Percentiles rank a stretch among this genome's conserved stretches.
Conservation (phyloP, 2,888 invertebrate species). For the Thereva unica region DNA sequence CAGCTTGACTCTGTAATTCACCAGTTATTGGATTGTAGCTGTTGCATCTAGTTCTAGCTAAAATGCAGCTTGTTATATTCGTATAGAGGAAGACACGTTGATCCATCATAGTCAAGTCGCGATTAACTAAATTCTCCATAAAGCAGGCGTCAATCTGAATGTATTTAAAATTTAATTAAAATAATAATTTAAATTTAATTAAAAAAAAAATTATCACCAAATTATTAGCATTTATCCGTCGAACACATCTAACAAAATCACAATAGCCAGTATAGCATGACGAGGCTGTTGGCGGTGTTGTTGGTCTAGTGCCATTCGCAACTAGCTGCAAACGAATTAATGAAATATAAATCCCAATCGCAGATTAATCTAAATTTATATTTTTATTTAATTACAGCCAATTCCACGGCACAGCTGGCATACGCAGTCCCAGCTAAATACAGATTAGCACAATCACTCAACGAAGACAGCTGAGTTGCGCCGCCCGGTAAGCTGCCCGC, state of each 20-base stretch:
- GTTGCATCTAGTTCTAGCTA: conserved; percentile 67
- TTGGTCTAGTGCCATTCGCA: conserved; percentile 43
- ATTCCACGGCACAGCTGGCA: conserved; percentile 59
- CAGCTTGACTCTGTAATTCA: conserved; percentile 58
- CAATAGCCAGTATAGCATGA: conserved; percentile 65
- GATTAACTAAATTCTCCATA: conserved; percentile 43
- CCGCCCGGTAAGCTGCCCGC: conserved; percentile 61
- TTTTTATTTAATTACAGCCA: conserved; percentile 58
- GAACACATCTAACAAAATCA: conserved; percentile 65
- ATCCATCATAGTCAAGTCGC: conserved; percentile 42
- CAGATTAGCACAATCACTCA: conserved; percentile 62
- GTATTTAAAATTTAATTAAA: too few species aligned
- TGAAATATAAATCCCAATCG: not conserved
- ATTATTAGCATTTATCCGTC: conserved; percentile 63
- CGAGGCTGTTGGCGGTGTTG: conserved; percentile 38
- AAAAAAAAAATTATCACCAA: conserved; percentile 56
- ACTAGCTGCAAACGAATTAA: conserved; percentile 36
- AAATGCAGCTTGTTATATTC: conserved; percentile 69
- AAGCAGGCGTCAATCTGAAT: conserved; percentile 49
- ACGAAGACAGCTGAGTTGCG: conserved; percentile 61
- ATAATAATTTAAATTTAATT: too few species aligned
- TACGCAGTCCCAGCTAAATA: conserved; percentile 63
- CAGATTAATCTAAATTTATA: not conserved
- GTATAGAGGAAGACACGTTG: conserved; percentile 59
- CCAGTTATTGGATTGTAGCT: conserved; percentile 69